Percentiles rank a stretch among this genome's conserved stretches.
These are phyloP conservation scores for Dreissena polymorpha DNA, from an alignment of 1,140 invertebrate species.

Conservation along the genomic window DNA sequence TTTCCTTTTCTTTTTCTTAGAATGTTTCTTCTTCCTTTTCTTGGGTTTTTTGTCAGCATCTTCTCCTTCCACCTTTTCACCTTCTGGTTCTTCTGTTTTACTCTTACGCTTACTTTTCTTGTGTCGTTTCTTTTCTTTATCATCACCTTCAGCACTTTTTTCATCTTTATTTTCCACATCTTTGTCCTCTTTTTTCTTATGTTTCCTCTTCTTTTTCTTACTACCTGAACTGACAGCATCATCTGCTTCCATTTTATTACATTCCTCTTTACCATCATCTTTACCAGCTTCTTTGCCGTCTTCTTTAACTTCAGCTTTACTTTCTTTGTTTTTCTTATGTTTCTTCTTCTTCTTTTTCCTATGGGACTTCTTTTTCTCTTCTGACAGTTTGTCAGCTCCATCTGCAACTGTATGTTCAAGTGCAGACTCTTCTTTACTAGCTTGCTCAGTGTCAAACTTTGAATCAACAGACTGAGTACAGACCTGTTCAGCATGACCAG, in stretches of 20 bases:
- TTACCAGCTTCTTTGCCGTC: constrained; percentile 50
- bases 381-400: constrained; percentile 20
- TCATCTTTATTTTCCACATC: constrained; percentile 44
- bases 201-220: constrained; percentile 63
- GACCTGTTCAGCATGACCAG: constrained; percentile 1
- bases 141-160: constrained; percentile 20
- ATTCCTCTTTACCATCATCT: constrained; percentile 16
- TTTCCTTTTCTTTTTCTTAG: constrained; percentile 54
- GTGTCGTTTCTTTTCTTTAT: constrained; percentile 60
- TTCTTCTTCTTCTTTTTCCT: constrained; percentile 60
- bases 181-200: constrained; percentile 51
- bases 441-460: constrained; percentile 3
- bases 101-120: constrained; percentile 60
- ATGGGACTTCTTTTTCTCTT: constrained; percentile 42
- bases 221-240: constrained; percentile 50
- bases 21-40: constrained; percentile 50
- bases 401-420: constrained; percentile 20
- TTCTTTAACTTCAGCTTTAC: constrained; percentile 36
- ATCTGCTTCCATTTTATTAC: constrained; percentile 19
- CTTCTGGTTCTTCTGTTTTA: constrained; percentile 53
- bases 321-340: constrained; percentile 57
- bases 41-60: constrained; percentile 54
- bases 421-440: constrained; percentile 20
- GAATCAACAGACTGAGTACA: not conserved
- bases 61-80: constrained; percentile 49